phyloP scores from a whole-genome alignment of 2,888 invertebrate species.

The Amiota mariae region DNA sequence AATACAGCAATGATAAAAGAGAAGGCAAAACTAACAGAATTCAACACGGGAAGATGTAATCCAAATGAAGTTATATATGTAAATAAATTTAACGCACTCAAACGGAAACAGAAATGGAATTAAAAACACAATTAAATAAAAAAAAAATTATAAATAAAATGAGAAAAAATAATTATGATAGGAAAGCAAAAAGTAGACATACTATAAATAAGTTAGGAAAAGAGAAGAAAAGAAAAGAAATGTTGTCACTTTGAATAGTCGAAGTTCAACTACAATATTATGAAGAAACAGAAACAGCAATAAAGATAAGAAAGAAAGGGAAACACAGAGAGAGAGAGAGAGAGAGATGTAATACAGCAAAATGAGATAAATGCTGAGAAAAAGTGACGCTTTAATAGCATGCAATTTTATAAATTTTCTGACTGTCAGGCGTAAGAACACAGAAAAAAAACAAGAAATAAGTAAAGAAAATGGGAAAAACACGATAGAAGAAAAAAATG shows the following conservation, averaged over 20 bases:
- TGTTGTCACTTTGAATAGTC: no score
- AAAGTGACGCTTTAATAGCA: constrained; percentile 48
- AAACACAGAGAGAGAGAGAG: no score
- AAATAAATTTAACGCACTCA: constrained; percentile 1
- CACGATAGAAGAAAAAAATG: neutral
- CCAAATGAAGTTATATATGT: neutral
- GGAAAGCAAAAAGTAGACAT: no score
- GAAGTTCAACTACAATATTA: no score
- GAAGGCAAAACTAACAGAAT: no score
- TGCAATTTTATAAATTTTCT: constrained; percentile 62
- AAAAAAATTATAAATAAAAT: constrained; percentile 7
- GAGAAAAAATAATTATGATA: neutral
- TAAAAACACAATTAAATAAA: constrained; percentile 21
- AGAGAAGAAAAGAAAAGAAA: no score
- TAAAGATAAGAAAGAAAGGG: no score
- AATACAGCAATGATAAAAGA: no score
- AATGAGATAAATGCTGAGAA: no score
- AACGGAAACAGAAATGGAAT: constrained; percentile 17
- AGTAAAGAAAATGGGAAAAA: neutral
- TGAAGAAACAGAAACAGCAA: no score
- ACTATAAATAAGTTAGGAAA: no score
- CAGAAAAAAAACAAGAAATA: neutral
- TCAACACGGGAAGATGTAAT: neutral
- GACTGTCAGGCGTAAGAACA: constrained; percentile 4
- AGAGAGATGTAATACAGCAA: no score